Evolutionary conservation across 2,888 invertebrate genomes (phyloP).

Genomic region (Drosophila koepferae): DNA sequence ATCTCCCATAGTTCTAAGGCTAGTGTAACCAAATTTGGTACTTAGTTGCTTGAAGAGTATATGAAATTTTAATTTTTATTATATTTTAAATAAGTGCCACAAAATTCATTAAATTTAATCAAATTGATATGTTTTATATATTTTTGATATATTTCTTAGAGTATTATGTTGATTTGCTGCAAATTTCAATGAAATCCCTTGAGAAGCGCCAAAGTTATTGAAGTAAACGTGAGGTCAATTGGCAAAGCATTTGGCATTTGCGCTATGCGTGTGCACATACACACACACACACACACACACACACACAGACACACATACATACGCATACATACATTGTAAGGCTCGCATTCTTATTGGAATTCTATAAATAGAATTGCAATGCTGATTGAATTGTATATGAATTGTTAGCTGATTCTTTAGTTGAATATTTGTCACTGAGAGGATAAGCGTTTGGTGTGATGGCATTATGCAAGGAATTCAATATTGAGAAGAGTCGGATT

Average conservation of each 20-base stretch:
- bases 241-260: slow-evolving; percentile 1
- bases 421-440: neutral
- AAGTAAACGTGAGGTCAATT: neutral
- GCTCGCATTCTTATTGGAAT: neutral
- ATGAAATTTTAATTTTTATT: neutral
- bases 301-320: neutral
- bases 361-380: slow-evolving; percentile 8
- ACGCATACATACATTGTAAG: neutral
- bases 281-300: neutral
- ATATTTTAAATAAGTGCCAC: neutral
- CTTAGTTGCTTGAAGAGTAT: neutral
- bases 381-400: neutral
- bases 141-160: neutral
- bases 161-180: neutral
- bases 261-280: neutral
- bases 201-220: neutral
- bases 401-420: neutral
- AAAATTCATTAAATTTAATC: neutral
- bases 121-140: neutral
- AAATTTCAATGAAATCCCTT: neutral
- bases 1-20: neutral
- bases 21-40: neutral
- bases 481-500: neutral
- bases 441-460: neutral
- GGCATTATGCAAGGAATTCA: neutral